Base-by-base conservation (phyloP, 53 echinoderm and acorn worm genomes). In the Antedon mediterranea region DNA sequence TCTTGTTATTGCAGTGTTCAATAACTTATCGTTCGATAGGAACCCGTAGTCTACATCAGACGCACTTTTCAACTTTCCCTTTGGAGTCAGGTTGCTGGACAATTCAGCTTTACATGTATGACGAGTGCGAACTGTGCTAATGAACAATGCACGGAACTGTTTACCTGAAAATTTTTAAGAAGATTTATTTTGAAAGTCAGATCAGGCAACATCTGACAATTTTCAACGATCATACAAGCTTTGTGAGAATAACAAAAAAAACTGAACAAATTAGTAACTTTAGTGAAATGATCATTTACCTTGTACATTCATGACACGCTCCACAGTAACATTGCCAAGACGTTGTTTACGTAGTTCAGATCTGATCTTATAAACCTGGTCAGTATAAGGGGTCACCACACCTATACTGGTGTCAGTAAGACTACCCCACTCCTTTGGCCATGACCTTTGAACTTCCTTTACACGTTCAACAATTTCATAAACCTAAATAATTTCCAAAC, bases 241-340 rank as follows among this genome's bases (percentile, higher is more conserved):
- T n/a, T n/a, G n/a, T n/a, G n/a, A n/a, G n/a, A n/a, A n/a, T n/a
- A n/a, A n/a, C n/a, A n/a, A n/a, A n/a, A n/a, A n/a, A n/a, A n/a
- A n/a, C n/a, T n/a, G n/a, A n/a, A n/a, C n/a, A n/a, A 5, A 3
- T 75, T 75, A n/a, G 2, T 27, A 32, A 75, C 27, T 9, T 4
- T 31, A 75, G 32, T n/a, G 3, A 28, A 6, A 8, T 23, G 28
- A 29, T n/a, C 9, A 0, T 84, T 74, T 78, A 97, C 97, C 97
- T 89, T 97, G 97, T 4, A 97, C 95, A 75, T 97, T 97, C 89
- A 97, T 85, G 15, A 97, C 97, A 74, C 97, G 85, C 83, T 97
- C 97, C 44, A 97, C 97, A 18, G 89, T 89, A 28, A 97, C 86
- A 30, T 30, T 83, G 77, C 75, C 57, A 34, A 97, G 86, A n/a